phyloP scores from a whole-genome alignment of 92 coral and sea anemone genomes.

The Zoanthus gigantus region DNA sequence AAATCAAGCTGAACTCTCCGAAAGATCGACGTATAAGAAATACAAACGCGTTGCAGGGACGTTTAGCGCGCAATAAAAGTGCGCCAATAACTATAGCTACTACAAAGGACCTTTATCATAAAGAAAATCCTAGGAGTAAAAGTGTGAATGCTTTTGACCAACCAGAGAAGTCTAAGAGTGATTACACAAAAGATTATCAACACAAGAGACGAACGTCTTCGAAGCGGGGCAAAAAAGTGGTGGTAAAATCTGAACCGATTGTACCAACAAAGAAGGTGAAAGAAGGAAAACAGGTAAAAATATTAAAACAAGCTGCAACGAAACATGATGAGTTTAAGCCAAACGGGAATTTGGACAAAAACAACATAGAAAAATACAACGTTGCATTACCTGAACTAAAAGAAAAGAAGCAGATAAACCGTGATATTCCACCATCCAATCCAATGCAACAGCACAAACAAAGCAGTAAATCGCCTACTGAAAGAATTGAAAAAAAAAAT shows the following conservation, averaged over 20 bases:
- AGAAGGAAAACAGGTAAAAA: too few relatives aligned
- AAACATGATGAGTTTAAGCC: background rate
- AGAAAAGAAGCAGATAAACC: background rate
- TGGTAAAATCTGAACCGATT: background rate
- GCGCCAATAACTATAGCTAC: slow-evolving; percentile 13
- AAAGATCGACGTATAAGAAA: background rate
- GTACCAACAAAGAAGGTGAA: background rate
- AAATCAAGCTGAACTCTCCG: background rate
- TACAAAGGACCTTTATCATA: background rate
- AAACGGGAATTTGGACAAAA: background rate
- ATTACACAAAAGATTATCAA: background rate
- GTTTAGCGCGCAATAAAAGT: slow-evolving; percentile 17
- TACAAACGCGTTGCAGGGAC: background rate
- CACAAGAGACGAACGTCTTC: background rate
- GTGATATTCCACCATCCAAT: background rate
- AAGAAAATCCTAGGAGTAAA: background rate
- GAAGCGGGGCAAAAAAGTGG: background rate
- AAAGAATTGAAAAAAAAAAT: slow-evolving; percentile 69
- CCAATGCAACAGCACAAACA: background rate
- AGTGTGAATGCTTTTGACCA: slow-evolving; percentile 16
- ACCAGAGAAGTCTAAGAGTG: background rate
- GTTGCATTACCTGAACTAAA: slow-evolving; percentile 3
- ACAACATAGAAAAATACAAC: background rate
- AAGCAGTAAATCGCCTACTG: slow-evolving; percentile 29
- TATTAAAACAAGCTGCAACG: background rate